Percentiles rank a stretch among this genome's conserved stretches.
phyloP scores from a whole-genome alignment of 2,888 invertebrate species.

The Acleris emargana region DNA sequence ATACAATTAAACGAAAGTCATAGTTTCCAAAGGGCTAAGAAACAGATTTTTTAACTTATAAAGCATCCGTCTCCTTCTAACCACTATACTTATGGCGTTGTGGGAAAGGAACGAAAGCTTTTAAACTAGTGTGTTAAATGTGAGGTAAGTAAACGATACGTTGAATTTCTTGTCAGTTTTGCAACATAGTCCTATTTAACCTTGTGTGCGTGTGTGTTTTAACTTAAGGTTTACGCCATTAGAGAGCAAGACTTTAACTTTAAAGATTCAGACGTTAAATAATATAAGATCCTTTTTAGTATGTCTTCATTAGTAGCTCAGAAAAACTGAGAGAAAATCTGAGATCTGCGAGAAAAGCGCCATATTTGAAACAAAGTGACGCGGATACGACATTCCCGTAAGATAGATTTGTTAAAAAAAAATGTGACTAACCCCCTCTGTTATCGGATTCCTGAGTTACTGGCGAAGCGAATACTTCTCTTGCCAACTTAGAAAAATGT shows the following conservation, averaged over 20 bases:
- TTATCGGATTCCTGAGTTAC: not conserved
- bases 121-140: no score
- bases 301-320: not conserved
- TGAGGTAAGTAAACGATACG: slow-evolving; percentile 5
- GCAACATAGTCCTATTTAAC: slow-evolving; percentile 2
- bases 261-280: not conserved
- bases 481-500: slow-evolving; percentile 21
- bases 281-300: slow-evolving; percentile 3
- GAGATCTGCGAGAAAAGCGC: no score
- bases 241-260: slow-evolving; percentile 18
- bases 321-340: not conserved
- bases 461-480: not conserved
- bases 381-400: no score
- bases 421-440: not conserved
- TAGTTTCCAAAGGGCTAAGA: not conserved
- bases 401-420: no score
- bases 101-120: no score
- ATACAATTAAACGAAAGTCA: not conserved
- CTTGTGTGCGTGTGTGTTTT: slow-evolving; percentile 15
- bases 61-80: no score
- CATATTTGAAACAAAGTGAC: no score
- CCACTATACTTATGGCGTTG: no score
- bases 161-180: not conserved
- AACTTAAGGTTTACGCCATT: slow-evolving; percentile 23
- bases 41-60: no score